Evolutionary conservation across 2,888 invertebrate genomes (phyloP).

Genomic region (Leptinotarsa haldemani): DNA sequence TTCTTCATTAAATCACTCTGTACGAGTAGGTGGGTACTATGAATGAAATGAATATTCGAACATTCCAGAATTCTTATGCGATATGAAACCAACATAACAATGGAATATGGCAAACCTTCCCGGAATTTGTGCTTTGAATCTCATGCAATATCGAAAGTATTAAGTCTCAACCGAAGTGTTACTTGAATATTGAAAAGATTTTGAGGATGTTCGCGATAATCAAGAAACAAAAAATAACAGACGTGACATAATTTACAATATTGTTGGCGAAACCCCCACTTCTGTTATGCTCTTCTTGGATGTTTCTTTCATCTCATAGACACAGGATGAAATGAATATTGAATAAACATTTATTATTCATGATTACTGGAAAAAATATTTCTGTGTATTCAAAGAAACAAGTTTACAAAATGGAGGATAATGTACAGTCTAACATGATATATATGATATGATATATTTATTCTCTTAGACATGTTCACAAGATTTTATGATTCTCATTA

Average conservation of each 20-base stretch:
- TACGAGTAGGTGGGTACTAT: neutral
- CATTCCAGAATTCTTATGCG: neutral
- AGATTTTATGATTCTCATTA: too few species aligned
- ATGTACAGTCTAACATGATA: too few species aligned
- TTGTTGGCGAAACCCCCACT: neutral
- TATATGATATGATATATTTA: too few species aligned
- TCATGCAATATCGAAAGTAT: slow-evolving; percentile 18
- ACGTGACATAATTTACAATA: slow-evolving; percentile 18
- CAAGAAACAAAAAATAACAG: slow-evolving; percentile 8
- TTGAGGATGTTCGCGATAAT: slow-evolving; percentile 17
- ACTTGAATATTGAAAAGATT: slow-evolving; percentile 23
- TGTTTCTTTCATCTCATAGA: neutral
- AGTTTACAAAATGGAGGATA: too few species aligned
- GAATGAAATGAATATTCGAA: neutral
- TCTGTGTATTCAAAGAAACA: too few species aligned
- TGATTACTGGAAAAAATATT: neutral
- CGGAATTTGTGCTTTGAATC: slow-evolving; percentile 10
- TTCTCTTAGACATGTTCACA: too few species aligned
- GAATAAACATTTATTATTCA: neutral
- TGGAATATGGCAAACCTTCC: slow-evolving; percentile 8
- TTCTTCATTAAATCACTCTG: neutral
- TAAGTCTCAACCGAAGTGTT: slow-evolving; percentile 11
- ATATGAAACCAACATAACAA: slow-evolving; percentile 8
- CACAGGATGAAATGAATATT: slow-evolving; percentile 9
- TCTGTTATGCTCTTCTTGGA: neutral